These are phyloP conservation scores for Vulpes ferrilata DNA, from an alignment of 2,113 vertebrate species.

Conservation along the genomic window DNA sequence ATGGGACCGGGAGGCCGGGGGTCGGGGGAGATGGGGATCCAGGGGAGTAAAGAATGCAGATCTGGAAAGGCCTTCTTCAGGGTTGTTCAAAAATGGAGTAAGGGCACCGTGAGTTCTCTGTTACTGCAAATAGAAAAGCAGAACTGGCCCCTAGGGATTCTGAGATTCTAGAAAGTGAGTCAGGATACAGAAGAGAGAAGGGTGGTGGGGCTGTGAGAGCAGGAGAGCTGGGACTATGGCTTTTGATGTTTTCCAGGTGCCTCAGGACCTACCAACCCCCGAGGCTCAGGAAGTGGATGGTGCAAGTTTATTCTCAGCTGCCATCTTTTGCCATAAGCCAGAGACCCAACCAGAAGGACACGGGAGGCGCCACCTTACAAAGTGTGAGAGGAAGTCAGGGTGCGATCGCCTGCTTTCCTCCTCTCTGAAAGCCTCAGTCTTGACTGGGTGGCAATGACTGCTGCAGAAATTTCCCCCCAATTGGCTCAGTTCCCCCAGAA, in stretches of 20 bases:
- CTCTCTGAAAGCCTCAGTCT: background rate
- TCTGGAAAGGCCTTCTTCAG: background rate
- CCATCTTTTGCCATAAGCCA: conserved; percentile 30
- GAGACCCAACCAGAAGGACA: background rate
- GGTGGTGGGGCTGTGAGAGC: rapidly evolving
- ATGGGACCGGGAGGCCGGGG: background rate
- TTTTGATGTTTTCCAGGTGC: background rate
- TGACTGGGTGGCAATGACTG: background rate
- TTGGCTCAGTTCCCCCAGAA: background rate
- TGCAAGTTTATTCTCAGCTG: conserved; percentile 7
- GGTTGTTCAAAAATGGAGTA: background rate
- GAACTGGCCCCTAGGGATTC: background rate
- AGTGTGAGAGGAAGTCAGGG: conserved; percentile 25
- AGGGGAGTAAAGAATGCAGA: background rate
- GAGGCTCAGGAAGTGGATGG: conserved; percentile 2
- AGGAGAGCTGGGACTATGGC: background rate
- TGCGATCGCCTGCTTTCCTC: background rate
- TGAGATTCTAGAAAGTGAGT: background rate
- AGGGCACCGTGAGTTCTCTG: background rate
- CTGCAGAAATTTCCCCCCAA: background rate
- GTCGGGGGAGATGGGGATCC: background rate
- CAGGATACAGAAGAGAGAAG: background rate
- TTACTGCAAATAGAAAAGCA: background rate
- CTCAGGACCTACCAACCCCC: background rate
- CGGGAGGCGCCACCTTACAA: background rate